Evolutionary conservation across 2,888 invertebrate genomes (phyloP), one percentile per base, ranked within the genome.

Genomic region (Drosophila emarginata): DNA sequence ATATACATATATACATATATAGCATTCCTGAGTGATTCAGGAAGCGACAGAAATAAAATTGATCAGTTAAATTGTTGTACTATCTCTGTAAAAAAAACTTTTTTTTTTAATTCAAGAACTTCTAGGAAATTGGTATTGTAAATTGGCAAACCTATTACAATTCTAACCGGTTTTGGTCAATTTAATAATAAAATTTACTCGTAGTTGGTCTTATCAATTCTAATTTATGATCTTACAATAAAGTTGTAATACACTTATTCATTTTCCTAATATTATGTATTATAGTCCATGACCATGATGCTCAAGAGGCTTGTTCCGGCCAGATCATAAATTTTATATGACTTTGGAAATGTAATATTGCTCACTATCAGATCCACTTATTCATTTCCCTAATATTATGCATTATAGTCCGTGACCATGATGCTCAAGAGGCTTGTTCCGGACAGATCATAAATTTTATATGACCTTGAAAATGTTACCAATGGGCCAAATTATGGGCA

Each of bases 401-500:
- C 28, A 28, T 28, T 28, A 28, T 28, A 28, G 6, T 5, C 28
- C 23, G 4, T 23, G 28, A 28, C 32, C 11, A 32, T 9, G 11
- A 32, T 32, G 32, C 7, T 28, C 7, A 50, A 45, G 52, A 57
- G 67, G 52, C 40, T 40, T 37, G 39, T 64, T 58, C 39, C 68
- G 7, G 54, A 9, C 11, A 54, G 18, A 36, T 78, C 79, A 80
- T 72, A 80, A 72, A 64, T 50, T 18, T 15, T 28, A 40, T 32
- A 12, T 32, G 70, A 68, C 80, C 81, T 87, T 76, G 50, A 11
- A 45, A 60, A 14, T 15, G 39, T 45, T 62, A 40, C 79, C 71
- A 76, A 71, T 76, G 64, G 61, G 60, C 28, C 68, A 84, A 81
- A n/a, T 84, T 75, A 61, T 61, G 36, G 67, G 14, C 70, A 76